Base-by-base conservation (phyloP, 2,888 invertebrate genomes). In the Lasioglossum zephyrum region DNA sequence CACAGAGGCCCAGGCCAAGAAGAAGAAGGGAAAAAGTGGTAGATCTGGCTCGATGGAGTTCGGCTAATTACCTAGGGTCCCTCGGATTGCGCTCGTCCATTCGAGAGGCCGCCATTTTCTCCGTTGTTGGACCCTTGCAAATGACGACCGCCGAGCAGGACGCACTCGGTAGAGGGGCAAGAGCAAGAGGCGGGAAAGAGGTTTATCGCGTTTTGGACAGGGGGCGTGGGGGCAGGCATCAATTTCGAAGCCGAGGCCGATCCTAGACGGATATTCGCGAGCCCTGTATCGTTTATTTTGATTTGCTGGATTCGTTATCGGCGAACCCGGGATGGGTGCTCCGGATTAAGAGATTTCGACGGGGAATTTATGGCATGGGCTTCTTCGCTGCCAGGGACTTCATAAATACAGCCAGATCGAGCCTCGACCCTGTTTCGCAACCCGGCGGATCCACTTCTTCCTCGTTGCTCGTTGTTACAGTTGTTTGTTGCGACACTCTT, bases 11-110 rank as follows among this genome's bases (percentile, higher is more conserved):
- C 9, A 13, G 26, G 60, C 5, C 13, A 26, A 13, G 26, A 13
- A 31, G 63, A 63, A 63, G 60, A 26, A 16, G 41, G 47, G 70
- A 78, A 77, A n/a, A 73, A 41, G 22, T 66, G n/a, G 73, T 49
- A 84, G 82, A 47, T 18, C 36, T 4, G 39, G 66, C 82, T 83
- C 77, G 84, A 83, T 75, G 74, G 78, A 85, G 84, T 87, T 81
- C 69, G 36, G 84, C 85, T 89, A 91, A 91, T 91, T 92, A 91
- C 82, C 73, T 76, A 73, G 84, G 78, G n/a, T n/a, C 74, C 60
- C 41, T 57, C 73, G 31, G 73, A 49, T 70, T 60, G 53, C 49
- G 77, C n/a, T 78, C 53, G 83, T 82, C 74, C 75, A 76, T 87
- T 89, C 78, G 79, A 84, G 85, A 76, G 81, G 69, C 80, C 47